phyloP scores from a whole-genome alignment of 2,888 invertebrate genomes.

The Erannis defoliaria region DNA sequence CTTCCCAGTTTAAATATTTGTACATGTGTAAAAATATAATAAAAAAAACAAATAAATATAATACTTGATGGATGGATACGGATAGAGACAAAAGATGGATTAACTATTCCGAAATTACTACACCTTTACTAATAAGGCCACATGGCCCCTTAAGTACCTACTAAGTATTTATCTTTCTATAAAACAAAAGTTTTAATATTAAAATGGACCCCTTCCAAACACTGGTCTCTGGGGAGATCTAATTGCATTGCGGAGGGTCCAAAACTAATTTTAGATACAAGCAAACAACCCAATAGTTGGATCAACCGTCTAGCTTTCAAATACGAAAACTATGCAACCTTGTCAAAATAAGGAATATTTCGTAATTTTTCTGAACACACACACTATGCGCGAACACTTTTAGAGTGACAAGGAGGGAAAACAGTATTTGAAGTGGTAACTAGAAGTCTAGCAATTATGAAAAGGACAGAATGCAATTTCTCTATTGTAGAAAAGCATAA shows the following conservation, averaged over 20 bases:
- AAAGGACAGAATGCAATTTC: slow-evolving; percentile 3
- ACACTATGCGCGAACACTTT: neutral
- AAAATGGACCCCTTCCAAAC: slow-evolving; percentile 26
- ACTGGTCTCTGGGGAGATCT: slow-evolving; percentile 54
- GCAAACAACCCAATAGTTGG: slow-evolving; percentile 57
- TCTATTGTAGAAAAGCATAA: neutral
- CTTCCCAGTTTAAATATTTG: too few relatives aligned
- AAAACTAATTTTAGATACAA: slow-evolving; percentile 79
- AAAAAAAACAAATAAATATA: too few relatives aligned
- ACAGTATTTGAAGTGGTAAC: neutral
- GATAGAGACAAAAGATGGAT: too few relatives aligned
- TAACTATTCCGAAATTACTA: too few relatives aligned
- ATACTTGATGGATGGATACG: too few relatives aligned
- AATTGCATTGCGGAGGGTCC: slow-evolving; percentile 71
- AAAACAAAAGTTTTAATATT: slow-evolving; percentile 32
- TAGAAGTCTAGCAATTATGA: slow-evolving; percentile 2
- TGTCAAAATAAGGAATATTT: slow-evolving; percentile 14
- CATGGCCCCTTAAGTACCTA: neutral
- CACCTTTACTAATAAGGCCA: slow-evolving; percentile 2
- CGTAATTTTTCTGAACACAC: neutral
- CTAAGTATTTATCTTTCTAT: slow-evolving; percentile 10
- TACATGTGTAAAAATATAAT: too few relatives aligned
- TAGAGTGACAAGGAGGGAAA: neutral
- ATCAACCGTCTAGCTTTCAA: slow-evolving; percentile 23
- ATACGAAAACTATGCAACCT: slow-evolving; percentile 52